A percentile compares a stretch with the other conserved stretches of the same genome.
Conservation (phyloP, 2,797 vertebrate genomes). For the Liasis olivaceus region DNA sequence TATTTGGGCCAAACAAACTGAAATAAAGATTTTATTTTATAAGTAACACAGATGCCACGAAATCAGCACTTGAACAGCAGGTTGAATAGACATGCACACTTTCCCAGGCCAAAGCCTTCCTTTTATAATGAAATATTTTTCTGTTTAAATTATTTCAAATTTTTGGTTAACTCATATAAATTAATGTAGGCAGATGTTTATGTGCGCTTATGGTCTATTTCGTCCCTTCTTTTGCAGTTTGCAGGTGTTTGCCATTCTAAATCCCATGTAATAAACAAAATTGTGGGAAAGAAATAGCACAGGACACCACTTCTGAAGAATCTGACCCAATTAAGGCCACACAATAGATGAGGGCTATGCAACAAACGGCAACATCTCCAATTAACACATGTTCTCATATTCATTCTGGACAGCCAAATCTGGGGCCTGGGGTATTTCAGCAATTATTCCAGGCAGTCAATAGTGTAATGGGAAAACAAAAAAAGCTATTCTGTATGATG, state of each 20-base stretch:
- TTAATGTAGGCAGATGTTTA: not conserved
- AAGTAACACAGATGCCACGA: not conserved
- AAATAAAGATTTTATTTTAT: not conserved
- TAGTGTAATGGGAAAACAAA: not conserved
- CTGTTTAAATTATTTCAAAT: not conserved
- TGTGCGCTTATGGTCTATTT: not conserved
- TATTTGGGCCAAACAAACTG: not conserved
- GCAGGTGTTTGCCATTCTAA: not conserved
- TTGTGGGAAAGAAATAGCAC: not conserved
- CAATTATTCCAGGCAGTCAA: not conserved
- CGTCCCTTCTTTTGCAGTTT: not conserved
- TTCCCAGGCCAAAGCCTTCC: not conserved
- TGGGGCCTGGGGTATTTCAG: not conserved
- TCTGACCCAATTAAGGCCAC: not conserved
- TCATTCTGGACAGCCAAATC: not conserved
- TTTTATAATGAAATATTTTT: not conserved
- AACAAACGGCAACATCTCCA: not conserved
- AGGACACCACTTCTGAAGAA: not conserved
- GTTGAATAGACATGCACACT: not conserved
- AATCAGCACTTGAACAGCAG: not conserved
- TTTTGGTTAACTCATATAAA: not conserved
- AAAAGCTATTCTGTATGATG: not conserved
- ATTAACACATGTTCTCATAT: not conserved
- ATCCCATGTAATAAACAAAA: not conserved
- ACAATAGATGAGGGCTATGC: not conserved